Percentiles rank a stretch among this genome's conserved stretches.
phyloP scores from a whole-genome alignment of 1,140 invertebrate species.

The Achatina immaculata region DNA sequence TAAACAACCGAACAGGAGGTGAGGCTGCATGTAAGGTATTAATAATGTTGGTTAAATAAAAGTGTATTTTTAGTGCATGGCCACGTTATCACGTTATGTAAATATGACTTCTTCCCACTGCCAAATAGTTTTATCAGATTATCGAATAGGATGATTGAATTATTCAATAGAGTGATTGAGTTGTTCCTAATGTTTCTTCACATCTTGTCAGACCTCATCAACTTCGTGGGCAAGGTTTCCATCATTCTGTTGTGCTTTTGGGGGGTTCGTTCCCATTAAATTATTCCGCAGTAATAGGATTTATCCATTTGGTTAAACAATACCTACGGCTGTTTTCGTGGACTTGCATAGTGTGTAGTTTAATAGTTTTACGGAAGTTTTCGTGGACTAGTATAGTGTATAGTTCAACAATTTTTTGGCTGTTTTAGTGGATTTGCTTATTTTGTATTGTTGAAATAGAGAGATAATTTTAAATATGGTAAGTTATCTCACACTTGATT shows the following conservation, averaged over 20 bases:
- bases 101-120: neutral
- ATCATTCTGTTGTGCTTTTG: neutral
- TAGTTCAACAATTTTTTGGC: no score
- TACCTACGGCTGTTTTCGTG: conserved; percentile 5
- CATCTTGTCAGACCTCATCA: neutral
- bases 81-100: neutral
- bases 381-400: no score
- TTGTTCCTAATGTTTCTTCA: neutral
- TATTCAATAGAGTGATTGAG: conserved; percentile 3
- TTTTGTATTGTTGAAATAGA: no score
- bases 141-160: neutral
- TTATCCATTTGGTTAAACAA: neutral
- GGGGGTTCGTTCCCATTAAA: neutral
- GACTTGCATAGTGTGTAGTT: no score
- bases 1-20: no score
- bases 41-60: no score
- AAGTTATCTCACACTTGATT: no score
- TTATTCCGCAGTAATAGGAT: neutral
- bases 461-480: no score
- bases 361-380: no score
- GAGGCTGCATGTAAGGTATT: no score
- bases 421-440: no score
- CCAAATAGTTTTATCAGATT: conserved; percentile 17
- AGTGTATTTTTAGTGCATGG: no score
- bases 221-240: neutral